Evolutionary conservation across 2,113 vertebrate genomes (phyloP), one percentile per base, ranked within the genome.

Genomic region (Apodemus speciosus): DNA sequence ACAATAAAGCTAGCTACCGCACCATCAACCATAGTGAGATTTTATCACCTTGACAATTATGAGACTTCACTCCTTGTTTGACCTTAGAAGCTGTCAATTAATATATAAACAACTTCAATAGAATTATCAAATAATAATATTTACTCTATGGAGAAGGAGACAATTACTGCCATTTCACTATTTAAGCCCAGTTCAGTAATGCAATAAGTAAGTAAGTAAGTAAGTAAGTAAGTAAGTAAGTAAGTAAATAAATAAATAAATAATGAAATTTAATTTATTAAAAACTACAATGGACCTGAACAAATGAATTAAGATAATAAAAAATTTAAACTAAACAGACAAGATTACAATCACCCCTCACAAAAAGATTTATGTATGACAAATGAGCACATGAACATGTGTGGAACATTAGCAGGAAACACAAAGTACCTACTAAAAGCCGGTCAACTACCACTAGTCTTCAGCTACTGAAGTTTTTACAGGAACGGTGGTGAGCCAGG

Each of bases 81-180:
- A 94, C 84, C 43, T 85, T 40, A 94, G 62, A 89, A 89, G 87
- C 53, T 81, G 85, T 90, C 53, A 6, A 51, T 80, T 58, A 80
- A 58, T 58, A 15, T 16, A 80, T 32, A 80, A n/a, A 10, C n/a
- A n/a, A 80, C 53, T 58, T 58, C 16, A 58, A 58, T 23, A 56
- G 10, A 25, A 58, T 80, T 80, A 80, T 58, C 11, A 81, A 40
- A 60, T 38, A 38, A 25, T 27, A 6, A 13, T 80, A 23, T 18
- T 20, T 38, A 56, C 35, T 80, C 20, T 23, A 60, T 60, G 21
- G n/a, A 80, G 77, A 80, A 38, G 6, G 2, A 40, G 79, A 27
- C 32, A 7, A 14, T 40, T 81, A 16, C n/a, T 81, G 60, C 79
- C 21, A 81, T n/a, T 60, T 40, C 23, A 81, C 13, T 38, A 81